Base-by-base conservation (phyloP, 2,888 invertebrate species). In the Agonopterix arenella region DNA sequence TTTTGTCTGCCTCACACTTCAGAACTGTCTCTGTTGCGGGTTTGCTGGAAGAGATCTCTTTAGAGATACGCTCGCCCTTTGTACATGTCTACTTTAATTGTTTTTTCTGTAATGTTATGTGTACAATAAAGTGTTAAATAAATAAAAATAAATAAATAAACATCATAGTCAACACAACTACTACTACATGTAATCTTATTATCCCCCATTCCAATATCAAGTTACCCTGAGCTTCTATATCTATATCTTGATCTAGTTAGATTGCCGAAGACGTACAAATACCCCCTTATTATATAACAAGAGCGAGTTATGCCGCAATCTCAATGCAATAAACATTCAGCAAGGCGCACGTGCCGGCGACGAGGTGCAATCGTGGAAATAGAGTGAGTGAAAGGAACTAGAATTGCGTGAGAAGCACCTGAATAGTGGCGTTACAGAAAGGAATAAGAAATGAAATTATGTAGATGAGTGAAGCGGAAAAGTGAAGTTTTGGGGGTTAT, bases 281-380 rank as follows among this genome's bases (percentile, higher is more conserved):
- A 69, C 61, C 55, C 60, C 64, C 73, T 73, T 77, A 76, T 77
- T 73, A 79, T 28, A 28, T 77, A 47, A 73, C 62, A 53, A 55
- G 62, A 58, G 57, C 69, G 62, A 79, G 78, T 76, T 80, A 77
- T 76, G 70, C 73, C 72, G 74, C 77, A 82, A 80, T 79, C 79
- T 78, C 75, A 74, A 76, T 74, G 79, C 73, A 81, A 82, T 81
- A 81, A 82, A 80, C 80, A 80, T 80, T 72, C 66, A 71, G 69
- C 64, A 59, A 55, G 68, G 68, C 58, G 76, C 77, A 80, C 82
- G 80, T 80, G 80, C 73, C 64, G 58, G 54, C 76, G 73, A 77
- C 76, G 73, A 77, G 51, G 52, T 60, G 54, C 57, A 54, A 9
- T 40, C n/a, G 40, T 40, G 58, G 76, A 78, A 65, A 66, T 74